These are phyloP conservation scores for Vanessa tameamea DNA, from an alignment of 1,140 invertebrate genomes.

Conservation along the genomic window DNA sequence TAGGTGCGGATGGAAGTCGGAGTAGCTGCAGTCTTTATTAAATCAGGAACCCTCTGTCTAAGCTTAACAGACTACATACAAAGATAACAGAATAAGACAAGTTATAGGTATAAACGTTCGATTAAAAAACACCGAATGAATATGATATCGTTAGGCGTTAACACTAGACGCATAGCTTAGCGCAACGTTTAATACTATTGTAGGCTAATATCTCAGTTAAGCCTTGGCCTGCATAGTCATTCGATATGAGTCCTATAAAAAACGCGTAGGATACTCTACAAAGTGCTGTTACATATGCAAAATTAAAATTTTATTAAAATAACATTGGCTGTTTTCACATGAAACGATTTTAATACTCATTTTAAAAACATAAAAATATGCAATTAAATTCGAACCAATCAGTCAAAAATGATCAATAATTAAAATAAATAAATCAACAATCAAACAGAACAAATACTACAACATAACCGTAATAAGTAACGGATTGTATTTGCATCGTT, in stretches of 20 bases:
- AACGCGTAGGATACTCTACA: neutral
- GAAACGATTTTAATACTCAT: too few species aligned
- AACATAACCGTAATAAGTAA: slow-evolving; percentile 19
- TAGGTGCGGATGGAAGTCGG: neutral
- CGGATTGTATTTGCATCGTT: slow-evolving; percentile 29
- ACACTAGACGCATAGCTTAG: neutral
- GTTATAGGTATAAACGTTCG: neutral
- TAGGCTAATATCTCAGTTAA: neutral
- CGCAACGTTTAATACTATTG: neutral
- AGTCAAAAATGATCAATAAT: neutral
- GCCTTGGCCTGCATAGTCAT: slow-evolving; percentile 1
- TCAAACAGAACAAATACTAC: slow-evolving; percentile 8
- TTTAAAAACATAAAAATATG: too few species aligned
- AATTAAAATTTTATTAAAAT: too few species aligned
- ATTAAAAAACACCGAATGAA: too few species aligned
- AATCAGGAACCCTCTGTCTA: slow-evolving; percentile 5
- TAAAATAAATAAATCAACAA: slow-evolving; percentile 7
- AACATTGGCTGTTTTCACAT: too few species aligned
- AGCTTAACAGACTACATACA: neutral
- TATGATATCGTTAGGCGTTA: neutral
- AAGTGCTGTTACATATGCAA: neutral
- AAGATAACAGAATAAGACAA: neutral
- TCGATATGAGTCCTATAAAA: neutral
- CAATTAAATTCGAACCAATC: neutral
- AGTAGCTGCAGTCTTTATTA: slow-evolving; percentile 9